phyloP scores from a whole-genome alignment of 2,888 invertebrate genomes.

The Ophonus ardosiacus region DNA sequence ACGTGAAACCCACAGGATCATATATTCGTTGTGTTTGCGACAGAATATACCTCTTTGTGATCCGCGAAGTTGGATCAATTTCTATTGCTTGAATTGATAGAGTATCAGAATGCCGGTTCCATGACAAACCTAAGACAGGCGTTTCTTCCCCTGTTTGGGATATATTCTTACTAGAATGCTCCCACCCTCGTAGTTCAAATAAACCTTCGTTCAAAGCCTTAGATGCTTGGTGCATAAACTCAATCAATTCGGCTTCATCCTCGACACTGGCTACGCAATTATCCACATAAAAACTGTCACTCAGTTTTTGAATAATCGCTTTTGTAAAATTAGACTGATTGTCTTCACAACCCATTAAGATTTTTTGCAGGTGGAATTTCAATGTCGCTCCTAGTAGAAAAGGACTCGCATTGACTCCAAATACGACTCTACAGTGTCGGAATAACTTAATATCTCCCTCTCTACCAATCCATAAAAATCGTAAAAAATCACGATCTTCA shows the following conservation, averaged over 20 bases:
- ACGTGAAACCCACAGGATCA: constrained; percentile 67
- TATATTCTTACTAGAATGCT: constrained; percentile 3
- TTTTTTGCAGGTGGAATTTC: constrained; percentile 65
- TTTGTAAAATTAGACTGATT: too few relatives aligned
- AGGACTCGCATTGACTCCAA: constrained; percentile 67
- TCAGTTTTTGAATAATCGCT: not conserved
- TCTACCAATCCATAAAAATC: constrained; percentile 67
- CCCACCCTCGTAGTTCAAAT: constrained; percentile 2
- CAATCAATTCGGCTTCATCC: constrained; percentile 40
- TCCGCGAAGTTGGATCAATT: not conserved
- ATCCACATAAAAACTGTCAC: constrained; percentile 4
- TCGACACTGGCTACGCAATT: not conserved
- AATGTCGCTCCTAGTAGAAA: constrained; percentile 68
- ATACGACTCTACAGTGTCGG: constrained; percentile 67
- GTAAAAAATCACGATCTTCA: constrained; percentile 60
- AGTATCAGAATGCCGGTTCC: constrained; percentile 37
- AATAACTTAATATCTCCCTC: constrained; percentile 51
- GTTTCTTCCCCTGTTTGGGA: constrained; percentile 51
- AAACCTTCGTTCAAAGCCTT: not conserved
- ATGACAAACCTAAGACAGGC: constrained; percentile 62
- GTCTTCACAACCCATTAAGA: not conserved
- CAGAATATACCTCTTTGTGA: constrained; percentile 47
- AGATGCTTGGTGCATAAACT: constrained; percentile 33
- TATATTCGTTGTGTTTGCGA: constrained; percentile 65
- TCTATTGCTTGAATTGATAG: not conserved